Conservation (phyloP, 2,797 vertebrate species). For the Leptoclinus maculatus region DNA sequence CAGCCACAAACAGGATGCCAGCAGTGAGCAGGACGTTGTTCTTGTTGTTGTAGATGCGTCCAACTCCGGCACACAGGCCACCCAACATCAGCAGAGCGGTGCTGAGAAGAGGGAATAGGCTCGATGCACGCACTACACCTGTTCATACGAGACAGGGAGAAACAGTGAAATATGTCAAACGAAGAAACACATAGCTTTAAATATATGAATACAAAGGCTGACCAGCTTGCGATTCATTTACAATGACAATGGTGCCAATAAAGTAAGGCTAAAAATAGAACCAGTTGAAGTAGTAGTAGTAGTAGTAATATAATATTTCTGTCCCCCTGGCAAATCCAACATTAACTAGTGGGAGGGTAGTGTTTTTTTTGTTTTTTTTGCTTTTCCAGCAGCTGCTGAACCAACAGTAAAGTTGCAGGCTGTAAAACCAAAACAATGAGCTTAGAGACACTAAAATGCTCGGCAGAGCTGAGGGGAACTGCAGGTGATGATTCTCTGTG, state of each 20-base stretch:
- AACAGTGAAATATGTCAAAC: not conserved
- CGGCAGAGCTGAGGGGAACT: not conserved
- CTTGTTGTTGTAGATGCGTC: conserved; percentile 91
- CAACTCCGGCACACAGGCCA: conserved; percentile 91
- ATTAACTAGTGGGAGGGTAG: not conserved
- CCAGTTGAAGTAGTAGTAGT: not conserved
- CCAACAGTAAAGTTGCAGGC: not conserved
- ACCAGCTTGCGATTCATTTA: not conserved
- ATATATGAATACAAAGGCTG: not conserved
- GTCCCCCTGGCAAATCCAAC: not conserved
- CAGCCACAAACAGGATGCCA: conserved; percentile 96
- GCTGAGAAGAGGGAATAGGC: conserved; percentile 96
- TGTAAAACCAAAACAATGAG: not conserved
- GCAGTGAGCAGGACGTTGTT: conserved; percentile 96
- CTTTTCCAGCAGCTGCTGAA: not conserved
- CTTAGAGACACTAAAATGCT: not conserved
- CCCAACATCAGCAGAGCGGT: conserved; percentile 93
- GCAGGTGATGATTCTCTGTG: not conserved
- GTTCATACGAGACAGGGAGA: conserved; percentile 38
- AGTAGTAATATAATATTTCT: not conserved
- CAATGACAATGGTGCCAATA: not conserved
- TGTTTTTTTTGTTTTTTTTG: not conserved
- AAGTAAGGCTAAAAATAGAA: not conserved
- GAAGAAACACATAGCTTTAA: not conserved
- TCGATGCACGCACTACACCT: conserved; percentile 96